Conservation (phyloP, 2,888 invertebrate genomes). For the Watsonalla binaria region DNA sequence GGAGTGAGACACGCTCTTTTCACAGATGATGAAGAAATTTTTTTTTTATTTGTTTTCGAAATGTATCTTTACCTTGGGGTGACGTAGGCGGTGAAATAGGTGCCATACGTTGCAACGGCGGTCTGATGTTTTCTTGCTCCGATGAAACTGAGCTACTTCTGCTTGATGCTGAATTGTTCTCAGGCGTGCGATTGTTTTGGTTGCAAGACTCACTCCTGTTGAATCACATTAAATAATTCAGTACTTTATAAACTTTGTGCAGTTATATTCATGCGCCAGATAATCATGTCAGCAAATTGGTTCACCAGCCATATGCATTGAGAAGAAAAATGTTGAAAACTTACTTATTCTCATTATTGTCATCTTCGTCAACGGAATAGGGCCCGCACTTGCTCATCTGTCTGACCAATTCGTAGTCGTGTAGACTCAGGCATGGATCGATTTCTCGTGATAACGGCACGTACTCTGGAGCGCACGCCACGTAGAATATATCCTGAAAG, state of each 20-base stretch:
- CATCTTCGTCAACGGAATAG: conserved; percentile 64
- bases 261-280: background rate
- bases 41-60: too few relatives aligned
- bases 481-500: conserved; percentile 70
- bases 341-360: conserved; percentile 50
- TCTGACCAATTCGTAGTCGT: conserved; percentile 63
- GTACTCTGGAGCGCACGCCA: conserved; percentile 73
- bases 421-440: conserved; percentile 58
- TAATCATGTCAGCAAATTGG: too few relatives aligned
- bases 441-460: conserved; percentile 62
- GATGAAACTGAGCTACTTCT: conserved; percentile 71
- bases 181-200: conserved; percentile 48
- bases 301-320: too few relatives aligned
- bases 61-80: conserved; percentile 52
- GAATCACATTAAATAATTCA: background rate
- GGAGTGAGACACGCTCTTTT: too few relatives aligned
- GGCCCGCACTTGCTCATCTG: conserved; percentile 56
- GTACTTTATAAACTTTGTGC: background rate
- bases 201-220: conserved; percentile 35
- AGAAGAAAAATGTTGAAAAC: background rate
- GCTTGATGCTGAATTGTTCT: conserved; percentile 65
- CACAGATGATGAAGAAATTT: too few relatives aligned
- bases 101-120: conserved; percentile 65
- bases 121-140: conserved; percentile 67
- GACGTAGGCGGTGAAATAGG: conserved; percentile 68